Percentiles rank a stretch among this genome's conserved stretches.
Evolutionary conservation across 2,113 vertebrate genomes (phyloP).

Genomic region (Takifugu bimaculatus): DNA sequence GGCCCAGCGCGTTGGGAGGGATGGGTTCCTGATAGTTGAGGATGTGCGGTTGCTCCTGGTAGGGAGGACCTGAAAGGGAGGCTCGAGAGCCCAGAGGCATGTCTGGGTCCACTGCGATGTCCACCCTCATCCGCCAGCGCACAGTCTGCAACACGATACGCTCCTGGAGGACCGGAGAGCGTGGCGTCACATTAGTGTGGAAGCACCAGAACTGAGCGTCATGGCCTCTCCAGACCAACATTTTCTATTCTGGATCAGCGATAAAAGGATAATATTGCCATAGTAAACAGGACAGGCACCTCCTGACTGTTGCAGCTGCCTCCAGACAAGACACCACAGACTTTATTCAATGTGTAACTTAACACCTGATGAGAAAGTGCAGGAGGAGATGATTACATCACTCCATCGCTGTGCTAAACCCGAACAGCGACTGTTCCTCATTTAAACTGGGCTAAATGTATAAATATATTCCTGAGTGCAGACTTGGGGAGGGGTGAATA

Average conservation of each 20-base stretch:
- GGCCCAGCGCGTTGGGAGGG: slow-evolving; percentile 92
- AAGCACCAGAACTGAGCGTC: no score
- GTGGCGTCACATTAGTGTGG: no score
- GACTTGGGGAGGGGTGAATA: no score
- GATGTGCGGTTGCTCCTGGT: slow-evolving; percentile 97
- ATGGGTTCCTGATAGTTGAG: slow-evolving; percentile 96
- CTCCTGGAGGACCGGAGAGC: slow-evolving; percentile 65
- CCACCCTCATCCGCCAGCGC: slow-evolving; percentile 97
- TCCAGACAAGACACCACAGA: neutral
- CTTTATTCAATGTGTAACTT: slow-evolving; percentile 22
- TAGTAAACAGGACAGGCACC: no score
- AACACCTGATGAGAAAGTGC: slow-evolving; percentile 24
- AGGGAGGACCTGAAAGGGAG: slow-evolving; percentile 85
- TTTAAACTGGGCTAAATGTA: neutral
- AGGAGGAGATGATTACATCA: no score
- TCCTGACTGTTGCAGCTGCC: no score
- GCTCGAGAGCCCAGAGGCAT: slow-evolving; percentile 91
- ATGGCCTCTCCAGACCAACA: no score
- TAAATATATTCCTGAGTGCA: no score
- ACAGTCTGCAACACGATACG: slow-evolving; percentile 96
- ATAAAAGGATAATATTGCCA: no score
- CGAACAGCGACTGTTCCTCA: neutral
- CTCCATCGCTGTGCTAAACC: slow-evolving; percentile 7
- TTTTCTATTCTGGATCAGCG: no score
- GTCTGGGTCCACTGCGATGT: slow-evolving; percentile 91